Evolutionary conservation across 1,140 invertebrate genomes (phyloP), one percentile per base, ranked within the genome.

Genomic region (Drosophila subpulchrella): DNA sequence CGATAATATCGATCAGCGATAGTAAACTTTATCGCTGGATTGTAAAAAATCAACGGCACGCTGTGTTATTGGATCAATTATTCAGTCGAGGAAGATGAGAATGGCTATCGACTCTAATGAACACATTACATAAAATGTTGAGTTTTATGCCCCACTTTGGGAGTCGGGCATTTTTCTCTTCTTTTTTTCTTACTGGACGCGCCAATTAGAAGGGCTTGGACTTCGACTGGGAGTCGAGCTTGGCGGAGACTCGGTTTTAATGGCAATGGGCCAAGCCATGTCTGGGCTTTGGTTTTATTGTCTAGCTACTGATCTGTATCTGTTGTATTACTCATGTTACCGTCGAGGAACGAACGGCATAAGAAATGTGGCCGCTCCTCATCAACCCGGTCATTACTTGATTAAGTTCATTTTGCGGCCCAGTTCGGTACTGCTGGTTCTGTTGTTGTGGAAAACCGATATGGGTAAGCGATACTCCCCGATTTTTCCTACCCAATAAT

Each of bases 41-140:
- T 88, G 75, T 86, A 86, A 86, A 71, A 86, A 88, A 89, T 88
- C 83, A 84, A 89, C 80, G 60, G 57, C 83, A 80, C 59, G 84
- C 83, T 84, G 83, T 70, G 84, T 89, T 88, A 88, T 89, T 89
- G 76, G 84, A 76, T 84, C 83, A 88, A 88, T 88, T 88, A 89
- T 88, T 83, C 60, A 63, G 46, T 4, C 38, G 46, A 15, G 39
- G 39, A 41, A 27, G 53, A 36, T 34, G 51, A 38, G 57, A 34
- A 56, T 50, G 24, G 51, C 44, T 53, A 65, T 76, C 47, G 53
- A 66, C 75, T 88, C 83, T 89, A 88, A 88, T 89, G 83, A 88
- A 88, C 84, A 88, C 84, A 88, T 88, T 88, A 88, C 84, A 88
- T 88, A 89, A 89, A 88, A 88, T 71, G 67, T 88, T 83, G 68